Evolutionary conservation across 2,113 vertebrate genomes (phyloP).

Genomic region (Loxodonta africana): DNA sequence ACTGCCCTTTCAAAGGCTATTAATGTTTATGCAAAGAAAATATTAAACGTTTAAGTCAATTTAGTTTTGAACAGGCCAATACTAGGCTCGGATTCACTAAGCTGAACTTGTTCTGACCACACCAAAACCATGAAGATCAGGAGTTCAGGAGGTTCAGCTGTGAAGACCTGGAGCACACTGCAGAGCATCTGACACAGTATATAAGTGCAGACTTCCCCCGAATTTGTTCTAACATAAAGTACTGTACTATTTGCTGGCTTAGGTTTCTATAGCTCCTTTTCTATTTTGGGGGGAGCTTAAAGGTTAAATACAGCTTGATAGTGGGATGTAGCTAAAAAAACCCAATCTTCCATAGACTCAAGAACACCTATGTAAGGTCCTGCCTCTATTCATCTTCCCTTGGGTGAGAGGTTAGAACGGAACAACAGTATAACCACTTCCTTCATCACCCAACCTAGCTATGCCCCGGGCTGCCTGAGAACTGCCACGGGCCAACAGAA

Average conservation of each 20-base stretch:
- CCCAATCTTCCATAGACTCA: background rate
- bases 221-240: background rate
- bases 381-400: background rate
- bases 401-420: background rate
- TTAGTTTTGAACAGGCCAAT: background rate
- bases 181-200: background rate
- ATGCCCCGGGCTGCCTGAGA: background rate
- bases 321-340: background rate
- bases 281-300: background rate
- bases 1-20: background rate
- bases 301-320: background rate
- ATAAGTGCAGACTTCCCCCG: background rate
- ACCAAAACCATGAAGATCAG: background rate
- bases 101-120: background rate
- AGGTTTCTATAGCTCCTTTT: background rate
- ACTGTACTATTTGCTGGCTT: background rate
- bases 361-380: background rate
- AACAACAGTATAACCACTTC: background rate
- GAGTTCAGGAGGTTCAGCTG: background rate
- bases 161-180: background rate
- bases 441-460: background rate
- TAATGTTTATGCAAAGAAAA: slow-evolving; percentile 39
- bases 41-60: background rate
- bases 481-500: background rate
- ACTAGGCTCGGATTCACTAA: background rate